Base-by-base conservation (phyloP, 2,113 vertebrate species). In the Spea multiplicata region DNA sequence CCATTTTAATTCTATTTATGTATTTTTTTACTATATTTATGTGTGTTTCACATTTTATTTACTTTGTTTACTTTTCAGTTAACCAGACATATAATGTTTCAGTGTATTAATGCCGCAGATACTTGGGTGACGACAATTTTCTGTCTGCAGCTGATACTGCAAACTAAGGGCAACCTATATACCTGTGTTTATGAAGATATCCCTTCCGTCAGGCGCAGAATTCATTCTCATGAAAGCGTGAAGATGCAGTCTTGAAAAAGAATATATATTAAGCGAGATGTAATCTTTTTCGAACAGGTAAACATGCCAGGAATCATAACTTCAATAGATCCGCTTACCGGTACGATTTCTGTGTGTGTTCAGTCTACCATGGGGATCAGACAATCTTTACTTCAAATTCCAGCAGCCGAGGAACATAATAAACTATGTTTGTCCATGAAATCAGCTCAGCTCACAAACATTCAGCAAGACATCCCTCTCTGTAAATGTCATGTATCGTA, bases 401-500 rank as follows among this genome's bases (percentile, higher is more conserved):
- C 49, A 44, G 46, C 67, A 16, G n/a, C 50, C 12, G 10, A 55
- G 16, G 49, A 69, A n/a, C 16, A 53, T 71, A 71, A 71, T 47
- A 12, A 16, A 70, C 3, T 50, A 17, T 13, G 47, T 70, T 70
- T 49, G 14, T 50, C 4, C 46, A 70, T 4, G 14, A 48, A 13
- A n/a, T 13, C 47, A 47, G 44, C 66, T 5, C 45, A 12, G 44
- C 46, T 5, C 66, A 6, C 44, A 14, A 68, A 68, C 66, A 46
- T n/a, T n/a, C 12, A 48, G 66, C 10, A 68, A 64, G 7, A 47
- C n/a, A 44, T 45, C 66, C 12, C 4, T 46, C 66, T n/a, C 12
- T 13, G 66, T 68, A 47, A 68, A 68, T 68, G 66, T 68, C 66
- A 68, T 68, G 66, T 47, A n/a, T 47, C 46, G 46, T 68, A 68